phyloP scores from a whole-genome alignment of 2,888 invertebrate species.

The Formica aserva region DNA sequence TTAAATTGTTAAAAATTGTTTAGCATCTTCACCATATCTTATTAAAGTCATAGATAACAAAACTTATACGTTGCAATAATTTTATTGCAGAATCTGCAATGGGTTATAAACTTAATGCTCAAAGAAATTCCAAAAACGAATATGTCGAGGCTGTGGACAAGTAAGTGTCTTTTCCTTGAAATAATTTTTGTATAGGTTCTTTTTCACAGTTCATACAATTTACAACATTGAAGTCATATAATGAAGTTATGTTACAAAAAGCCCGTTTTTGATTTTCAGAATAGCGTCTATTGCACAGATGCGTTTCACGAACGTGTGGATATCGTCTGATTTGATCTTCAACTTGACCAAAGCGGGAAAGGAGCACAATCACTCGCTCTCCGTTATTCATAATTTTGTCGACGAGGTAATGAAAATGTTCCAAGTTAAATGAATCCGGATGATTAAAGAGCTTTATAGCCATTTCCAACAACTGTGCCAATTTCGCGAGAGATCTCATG shows the following conservation, averaged over 20 bases:
- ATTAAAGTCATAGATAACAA: background rate
- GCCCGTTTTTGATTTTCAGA: conserved; percentile 72
- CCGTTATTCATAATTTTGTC: conserved; percentile 87
- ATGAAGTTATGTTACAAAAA: background rate
- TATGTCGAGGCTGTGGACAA: conserved; percentile 84
- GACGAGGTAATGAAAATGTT: conserved; percentile 81
- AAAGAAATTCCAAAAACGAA: conserved; percentile 82
- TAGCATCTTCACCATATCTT: background rate
- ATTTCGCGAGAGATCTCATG: background rate
- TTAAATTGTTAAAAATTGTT: background rate
- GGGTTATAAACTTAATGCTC: conserved; percentile 85
- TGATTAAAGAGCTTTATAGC: background rate
- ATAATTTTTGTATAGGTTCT: background rate
- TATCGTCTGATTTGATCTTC: conserved; percentile 86
- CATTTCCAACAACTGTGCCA: background rate
- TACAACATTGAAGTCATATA: background rate
- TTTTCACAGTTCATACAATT: background rate
- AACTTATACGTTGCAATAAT: background rate
- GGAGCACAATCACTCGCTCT: conserved; percentile 85
- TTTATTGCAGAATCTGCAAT: conserved; percentile 84
- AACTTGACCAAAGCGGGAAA: conserved; percentile 85
- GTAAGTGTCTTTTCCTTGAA: conserved; percentile 75
- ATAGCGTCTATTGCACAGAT: conserved; percentile 83
- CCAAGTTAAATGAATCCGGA: background rate
- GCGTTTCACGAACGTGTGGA: conserved; percentile 86